Evolutionary conservation across 2,888 invertebrate species (phyloP).

Genomic region (Drosophila paranaensis): DNA sequence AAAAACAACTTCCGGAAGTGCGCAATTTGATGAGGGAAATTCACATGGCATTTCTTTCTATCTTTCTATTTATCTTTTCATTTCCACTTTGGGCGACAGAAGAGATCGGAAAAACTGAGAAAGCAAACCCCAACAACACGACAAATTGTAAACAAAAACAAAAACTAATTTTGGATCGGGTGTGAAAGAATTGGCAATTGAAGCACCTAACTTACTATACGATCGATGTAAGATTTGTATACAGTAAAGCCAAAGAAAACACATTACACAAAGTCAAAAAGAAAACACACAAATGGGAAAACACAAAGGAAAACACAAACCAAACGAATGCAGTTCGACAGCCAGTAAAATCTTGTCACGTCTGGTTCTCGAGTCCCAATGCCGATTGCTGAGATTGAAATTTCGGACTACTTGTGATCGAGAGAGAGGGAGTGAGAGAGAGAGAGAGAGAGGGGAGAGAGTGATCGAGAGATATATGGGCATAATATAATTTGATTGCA

Average conservation of each 20-base stretch:
- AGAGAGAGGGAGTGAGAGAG: background rate
- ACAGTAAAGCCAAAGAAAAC: conserved; percentile 11
- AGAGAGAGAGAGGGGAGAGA: background rate
- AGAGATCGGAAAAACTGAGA: conserved; percentile 10
- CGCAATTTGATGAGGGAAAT: conserved; percentile 65
- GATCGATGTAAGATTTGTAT: conserved; percentile 9
- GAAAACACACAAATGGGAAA: conserved; percentile 22
- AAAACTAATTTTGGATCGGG: conserved; percentile 3
- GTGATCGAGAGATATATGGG: conserved; percentile 52
- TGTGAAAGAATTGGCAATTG: conserved; percentile 38
- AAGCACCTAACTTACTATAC: conserved; percentile 8
- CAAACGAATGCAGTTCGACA: conserved; percentile 64
- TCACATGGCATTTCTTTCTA: conserved; percentile 7
- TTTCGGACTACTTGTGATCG: conserved; percentile 59
- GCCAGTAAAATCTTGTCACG: conserved; percentile 68
- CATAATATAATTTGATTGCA: conserved; percentile 76
- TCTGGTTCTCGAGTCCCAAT: conserved; percentile 57
- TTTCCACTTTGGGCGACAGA: conserved; percentile 23
- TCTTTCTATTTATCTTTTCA: conserved; percentile 28
- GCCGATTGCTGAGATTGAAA: conserved; percentile 71
- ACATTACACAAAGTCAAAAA: conserved; percentile 16
- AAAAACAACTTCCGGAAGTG: conserved; percentile 67
- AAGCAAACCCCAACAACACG: conserved; percentile 20
- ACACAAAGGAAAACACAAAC: conserved; percentile 40
- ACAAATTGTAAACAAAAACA: conserved; percentile 37